These are phyloP conservation scores for Acanthurus lineatus DNA, from an alignment of 2,797 vertebrate species.

Conservation along the genomic window DNA sequence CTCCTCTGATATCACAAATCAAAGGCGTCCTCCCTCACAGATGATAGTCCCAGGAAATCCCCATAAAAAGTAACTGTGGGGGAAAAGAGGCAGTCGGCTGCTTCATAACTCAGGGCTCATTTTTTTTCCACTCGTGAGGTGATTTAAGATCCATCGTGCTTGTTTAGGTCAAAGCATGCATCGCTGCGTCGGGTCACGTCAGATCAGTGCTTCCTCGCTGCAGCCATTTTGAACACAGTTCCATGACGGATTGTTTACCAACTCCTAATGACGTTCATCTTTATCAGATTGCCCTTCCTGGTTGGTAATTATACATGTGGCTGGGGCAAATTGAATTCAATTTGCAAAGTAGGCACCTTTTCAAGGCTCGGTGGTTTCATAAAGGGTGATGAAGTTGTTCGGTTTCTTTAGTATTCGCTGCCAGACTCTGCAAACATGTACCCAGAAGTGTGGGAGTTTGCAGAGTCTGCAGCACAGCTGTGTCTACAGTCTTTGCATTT, in stretches of 20 bases:
- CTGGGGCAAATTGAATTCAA: conserved; percentile 51
- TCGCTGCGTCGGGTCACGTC: background rate
- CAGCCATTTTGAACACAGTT: conserved; percentile 31
- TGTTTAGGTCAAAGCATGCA: conserved; percentile 17
- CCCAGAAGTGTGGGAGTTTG: conserved; percentile 61
- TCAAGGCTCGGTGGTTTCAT: conserved; percentile 39
- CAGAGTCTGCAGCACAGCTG: conserved; percentile 44
- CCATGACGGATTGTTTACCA: conserved; percentile 51
- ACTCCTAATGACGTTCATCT: conserved; percentile 49
- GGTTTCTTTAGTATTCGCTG: conserved; percentile 48
- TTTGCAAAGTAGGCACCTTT: conserved; percentile 48
- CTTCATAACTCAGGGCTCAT: conserved; percentile 25
- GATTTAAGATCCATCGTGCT: conserved; percentile 9
- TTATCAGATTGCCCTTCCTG: conserved; percentile 42
- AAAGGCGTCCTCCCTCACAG: conserved; percentile 41
- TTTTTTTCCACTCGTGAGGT: conserved; percentile 19
- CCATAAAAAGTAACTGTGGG: conserved; percentile 27
- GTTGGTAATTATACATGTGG: conserved; percentile 55
- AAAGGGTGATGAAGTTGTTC: conserved; percentile 29
- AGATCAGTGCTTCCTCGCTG: conserved; percentile 6
- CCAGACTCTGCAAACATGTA: conserved; percentile 60
- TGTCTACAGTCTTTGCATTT: conserved; percentile 20
- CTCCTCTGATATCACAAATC: conserved; percentile 60
- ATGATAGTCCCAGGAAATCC: conserved; percentile 63
- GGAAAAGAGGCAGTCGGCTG: background rate